phyloP scores from a whole-genome alignment of 2,113 vertebrate genomes.

The Pelusios castaneus region DNA sequence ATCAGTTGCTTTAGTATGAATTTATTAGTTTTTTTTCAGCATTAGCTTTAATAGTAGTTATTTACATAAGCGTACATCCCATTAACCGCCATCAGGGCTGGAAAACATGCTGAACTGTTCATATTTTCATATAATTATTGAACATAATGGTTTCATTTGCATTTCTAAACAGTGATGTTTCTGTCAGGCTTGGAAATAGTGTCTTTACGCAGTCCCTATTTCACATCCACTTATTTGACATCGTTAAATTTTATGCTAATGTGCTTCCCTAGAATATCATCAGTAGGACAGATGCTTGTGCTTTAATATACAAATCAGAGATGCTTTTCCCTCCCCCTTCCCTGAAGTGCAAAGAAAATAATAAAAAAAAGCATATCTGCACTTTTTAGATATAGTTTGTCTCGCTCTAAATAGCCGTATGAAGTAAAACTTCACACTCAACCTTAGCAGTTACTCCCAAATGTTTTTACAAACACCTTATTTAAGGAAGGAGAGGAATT shows the following conservation, averaged over 20 bases:
- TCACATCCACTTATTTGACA: conserved; percentile 88
- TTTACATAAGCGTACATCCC: conserved; percentile 90
- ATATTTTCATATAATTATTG: conserved; percentile 92
- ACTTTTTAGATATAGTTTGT: conserved; percentile 75
- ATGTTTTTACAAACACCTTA: conserved; percentile 28
- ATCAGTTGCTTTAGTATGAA: conserved; percentile 89
- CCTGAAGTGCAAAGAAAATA: conserved; percentile 66
- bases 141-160: conserved; percentile 91
- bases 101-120: conserved; percentile 91
- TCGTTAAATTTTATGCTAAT: conserved; percentile 89
- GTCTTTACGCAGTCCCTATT: conserved; percentile 86
- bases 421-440: conserved; percentile 67
- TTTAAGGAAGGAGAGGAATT: background rate
- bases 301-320: conserved; percentile 87
- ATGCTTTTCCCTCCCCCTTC: conserved; percentile 73
- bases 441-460: conserved; percentile 40
- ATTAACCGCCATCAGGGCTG: conserved; percentile 88
- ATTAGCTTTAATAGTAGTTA: conserved; percentile 91
- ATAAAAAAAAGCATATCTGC: conserved; percentile 72
- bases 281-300: conserved; percentile 86
- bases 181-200: conserved; percentile 87
- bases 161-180: conserved; percentile 89
- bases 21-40: conserved; percentile 89
- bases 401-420: conserved; percentile 63
- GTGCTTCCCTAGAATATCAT: conserved; percentile 84